Base-by-base conservation (phyloP, 2,113 vertebrate species). In the Monopterus albus region DNA sequence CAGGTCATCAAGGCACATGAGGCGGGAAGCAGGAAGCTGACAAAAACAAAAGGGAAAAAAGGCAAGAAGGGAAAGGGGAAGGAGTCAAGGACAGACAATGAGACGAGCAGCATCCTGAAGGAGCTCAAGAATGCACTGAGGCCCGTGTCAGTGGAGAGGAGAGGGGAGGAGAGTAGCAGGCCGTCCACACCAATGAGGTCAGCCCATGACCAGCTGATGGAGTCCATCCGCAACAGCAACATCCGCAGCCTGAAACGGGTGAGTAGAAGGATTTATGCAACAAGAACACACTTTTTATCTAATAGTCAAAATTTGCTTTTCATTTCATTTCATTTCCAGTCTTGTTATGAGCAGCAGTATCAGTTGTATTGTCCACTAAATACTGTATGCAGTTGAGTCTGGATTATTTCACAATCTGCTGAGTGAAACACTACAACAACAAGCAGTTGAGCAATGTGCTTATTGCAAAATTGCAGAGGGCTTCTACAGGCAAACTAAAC, bases 1-100 rank as follows among this genome's bases (percentile, higher is more conserved):
- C 95, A 97, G 84, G 95, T 96, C 63, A 98, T 98, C 90, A 95
- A 92, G 87, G 91, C 93, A 7, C 98, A 98, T 45, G 96, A 98
- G 88, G 93, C 73, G 0, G 81, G 93, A 39, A 90, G 83, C 84
- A 94, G 79, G 77, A 94, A 93, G 15, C 57, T 88, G 26, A 4
- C 31, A 2, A 97, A 95, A 89, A 83, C 92, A 65, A 98, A 95
- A 85, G 77, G 69, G 61, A 97, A 94, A 69, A 94, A 92, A 57
- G 46, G 60, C 10, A 97, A 94, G 67, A 93, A 91, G 55, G 59
- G 33, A 7, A 64, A 76, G 58, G 55, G 33, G 8, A 64, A 76
- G 58, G 55, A 50, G 31, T 92, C 33, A 1, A 17, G 20, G 15
- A 91, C 57, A 2, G 75, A 85, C 1, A n/a, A n/a, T n/a, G 92